Evolutionary conservation across 1,140 invertebrate genomes (phyloP).

Genomic region (Battus philenor): DNA sequence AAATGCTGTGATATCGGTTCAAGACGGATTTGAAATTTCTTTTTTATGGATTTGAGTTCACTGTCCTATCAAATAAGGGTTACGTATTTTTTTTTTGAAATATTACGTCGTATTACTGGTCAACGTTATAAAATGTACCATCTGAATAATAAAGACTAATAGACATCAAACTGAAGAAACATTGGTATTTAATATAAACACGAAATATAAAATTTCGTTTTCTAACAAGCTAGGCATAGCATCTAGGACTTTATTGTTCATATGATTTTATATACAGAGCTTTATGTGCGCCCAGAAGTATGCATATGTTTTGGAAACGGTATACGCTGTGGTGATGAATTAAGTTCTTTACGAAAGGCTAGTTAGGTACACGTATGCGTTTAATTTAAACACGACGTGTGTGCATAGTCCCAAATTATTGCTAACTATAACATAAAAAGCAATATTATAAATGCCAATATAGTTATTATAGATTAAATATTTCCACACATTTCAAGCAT

Average conservation of each 20-base stretch:
- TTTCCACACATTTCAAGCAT: slow-evolving; percentile 38
- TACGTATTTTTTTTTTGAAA: background rate
- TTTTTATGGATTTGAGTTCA: slow-evolving; percentile 13
- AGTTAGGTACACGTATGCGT: slow-evolving; percentile 17
- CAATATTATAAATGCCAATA: slow-evolving; percentile 70
- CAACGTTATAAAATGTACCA: too few species aligned
- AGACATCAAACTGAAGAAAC: too few species aligned
- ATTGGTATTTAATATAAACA: too few species aligned
- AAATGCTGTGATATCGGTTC: slow-evolving; percentile 74
- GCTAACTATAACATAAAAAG: slow-evolving; percentile 34
- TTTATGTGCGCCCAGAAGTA: slow-evolving; percentile 1
- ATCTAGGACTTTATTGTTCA: too few species aligned
- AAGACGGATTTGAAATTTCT: slow-evolving; percentile 33
- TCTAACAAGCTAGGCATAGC: too few species aligned
- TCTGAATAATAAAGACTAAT: too few species aligned
- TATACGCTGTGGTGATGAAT: slow-evolving; percentile 8
- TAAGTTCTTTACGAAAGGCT: slow-evolving; percentile 19
- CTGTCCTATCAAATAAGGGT: slow-evolving; percentile 12
- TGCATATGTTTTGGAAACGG: slow-evolving; percentile 2
- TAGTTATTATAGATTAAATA: slow-evolving; percentile 41
- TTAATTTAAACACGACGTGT: slow-evolving; percentile 17
- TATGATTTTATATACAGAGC: slow-evolving; percentile 1
- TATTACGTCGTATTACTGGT: too few species aligned
- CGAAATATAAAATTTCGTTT: too few species aligned
- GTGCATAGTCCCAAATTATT: slow-evolving; percentile 29